Evolutionary conservation across 2,113 vertebrate species (phyloP), one percentile per base, ranked within the genome.

Genomic region (Strigops habroptila): DNA sequence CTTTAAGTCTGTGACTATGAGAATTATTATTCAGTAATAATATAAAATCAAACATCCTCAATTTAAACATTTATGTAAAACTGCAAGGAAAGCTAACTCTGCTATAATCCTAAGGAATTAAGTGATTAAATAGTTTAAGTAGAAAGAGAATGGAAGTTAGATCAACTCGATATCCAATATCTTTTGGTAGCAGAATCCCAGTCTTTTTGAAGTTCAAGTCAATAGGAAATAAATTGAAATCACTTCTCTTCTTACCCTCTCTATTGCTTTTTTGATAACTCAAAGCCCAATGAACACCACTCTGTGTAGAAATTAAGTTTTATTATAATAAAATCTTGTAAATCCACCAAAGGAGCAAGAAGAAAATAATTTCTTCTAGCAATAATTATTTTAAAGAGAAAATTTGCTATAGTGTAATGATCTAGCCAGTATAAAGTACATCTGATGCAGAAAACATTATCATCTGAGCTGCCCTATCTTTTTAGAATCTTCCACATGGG

Each of bases 141-240:
- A 87, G 97, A 97, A 75, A 96, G 82, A 3, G 97, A 98, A 93
- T 12, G 63, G 6, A 89, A 71, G 4, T 95, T 78, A 28, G 86
- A 53, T n/a, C 57, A 76, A 51, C 12, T 98, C 93, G 13, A 97
- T 96, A 27, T 97, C 90, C 62, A 98, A 55, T 22, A 99, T 97
- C 88, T 98, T 98, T 98, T 98, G 22, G 98, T 99, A 89, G 97
- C 97, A 7, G 97, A 98, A 69, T 98, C 98, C 98, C 98, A 99
- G 88, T 98, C 97, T 90, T 94, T 85, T 39, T 98, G 98, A 43
- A 99, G 92, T 96, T 99, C 98, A 91, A 98, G 98, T 28, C 97
- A 94, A 80, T 96, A 98, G 96, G 94, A 99, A 97, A 99, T 94
- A 59, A 97, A 98, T 17, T 98, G 97, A 94, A 99, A 99, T 87